Evolutionary conservation across 2,113 vertebrate genomes (phyloP), one percentile per base, ranked within the genome.

Genomic region (Sylvilagus bachmani): DNA sequence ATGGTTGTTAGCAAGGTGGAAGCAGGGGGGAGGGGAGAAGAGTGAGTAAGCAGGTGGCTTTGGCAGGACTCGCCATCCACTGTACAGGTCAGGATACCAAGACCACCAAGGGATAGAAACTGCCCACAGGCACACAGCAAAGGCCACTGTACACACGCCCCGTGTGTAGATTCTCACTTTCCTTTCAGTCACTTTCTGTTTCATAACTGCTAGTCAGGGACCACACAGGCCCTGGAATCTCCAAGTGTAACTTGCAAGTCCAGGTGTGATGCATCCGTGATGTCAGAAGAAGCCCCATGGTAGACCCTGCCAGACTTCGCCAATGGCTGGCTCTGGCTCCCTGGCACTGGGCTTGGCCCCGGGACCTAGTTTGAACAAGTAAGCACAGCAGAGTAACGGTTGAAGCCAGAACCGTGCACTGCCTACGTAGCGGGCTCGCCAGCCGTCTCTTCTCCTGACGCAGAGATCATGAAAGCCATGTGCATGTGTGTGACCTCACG

Each of bases 91-190:
- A 2, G 25, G 55, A 69, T 21, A 33, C 49, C 4, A 49, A 82
- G 67, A 25, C 33, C 10, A 11, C 13, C 29, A 36, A 21, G 13
- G 22, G 10, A 5, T 3, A 21, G 17, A 22, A n/a, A 17, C 10
- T 1, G 10, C 21, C 9, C 6, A 11, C 24, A 6, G 55, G 14
- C 13, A 58, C 55, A 58, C 55, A 58, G 55, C 19, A 19, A 58
- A 5, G 33, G 13, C 21, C 31, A 14, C 27, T 2, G 11, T 64
- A 24, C 0, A 0, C 2, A 4, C 29, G 12, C 22, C 44, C 22
- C 0, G 0, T 29, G 17, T 29, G 8, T 3, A 1, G 29, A n/a
- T 75, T 53, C 82, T 73, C 12, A 19, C 53, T 61, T 17, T 25
- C 13, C 19, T 19, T 92, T 31, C 62, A 14, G 12, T 70, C 82